A percentile compares a stretch with the other conserved stretches of the same genome.
Conservation (phyloP, 2,888 invertebrate species). For the Hofmannophila pseudospretella region DNA sequence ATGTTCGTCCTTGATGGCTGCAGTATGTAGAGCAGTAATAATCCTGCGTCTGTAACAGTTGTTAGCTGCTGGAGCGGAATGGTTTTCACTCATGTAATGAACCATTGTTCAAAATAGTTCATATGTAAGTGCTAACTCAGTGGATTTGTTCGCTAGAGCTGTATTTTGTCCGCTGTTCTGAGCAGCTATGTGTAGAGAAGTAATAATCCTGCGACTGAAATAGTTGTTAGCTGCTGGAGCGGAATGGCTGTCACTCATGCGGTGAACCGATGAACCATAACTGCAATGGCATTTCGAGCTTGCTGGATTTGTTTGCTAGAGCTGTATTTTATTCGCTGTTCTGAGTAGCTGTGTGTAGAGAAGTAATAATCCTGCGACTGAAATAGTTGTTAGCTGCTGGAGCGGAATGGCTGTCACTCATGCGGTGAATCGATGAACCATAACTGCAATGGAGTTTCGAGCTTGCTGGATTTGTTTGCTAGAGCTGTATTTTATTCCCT, state of each 20-base stretch:
- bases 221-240: constrained; percentile 32
- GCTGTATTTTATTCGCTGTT: constrained; percentile 1
- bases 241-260: constrained; percentile 28
- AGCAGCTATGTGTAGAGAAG: constrained; percentile 20
- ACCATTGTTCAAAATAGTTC: too few species aligned
- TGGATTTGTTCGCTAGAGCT: too few species aligned
- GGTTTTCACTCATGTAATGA: too few species aligned
- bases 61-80: constrained; percentile 22
- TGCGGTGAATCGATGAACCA: too few species aligned
- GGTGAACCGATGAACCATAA: too few species aligned
- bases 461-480: too few species aligned
- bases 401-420: constrained; percentile 25
- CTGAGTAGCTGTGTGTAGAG: constrained; percentile 18
- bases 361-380: constrained; percentile 31
- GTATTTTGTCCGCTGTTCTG: constrained; percentile 1
- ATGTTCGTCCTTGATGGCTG: background rate
- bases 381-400: constrained; percentile 37
- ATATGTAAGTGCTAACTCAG: too few species aligned
- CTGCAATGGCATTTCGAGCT: too few species aligned
- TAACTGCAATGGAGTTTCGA: too few species aligned
- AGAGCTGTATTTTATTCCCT: constrained; percentile 1
- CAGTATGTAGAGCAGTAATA: constrained; percentile 28
- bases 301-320: too few species aligned
- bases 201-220: constrained; percentile 35
- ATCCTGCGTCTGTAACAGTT: constrained; percentile 39